Conservation (phyloP, 2,888 invertebrate genomes). For the Digitonthophagus gazella region DNA sequence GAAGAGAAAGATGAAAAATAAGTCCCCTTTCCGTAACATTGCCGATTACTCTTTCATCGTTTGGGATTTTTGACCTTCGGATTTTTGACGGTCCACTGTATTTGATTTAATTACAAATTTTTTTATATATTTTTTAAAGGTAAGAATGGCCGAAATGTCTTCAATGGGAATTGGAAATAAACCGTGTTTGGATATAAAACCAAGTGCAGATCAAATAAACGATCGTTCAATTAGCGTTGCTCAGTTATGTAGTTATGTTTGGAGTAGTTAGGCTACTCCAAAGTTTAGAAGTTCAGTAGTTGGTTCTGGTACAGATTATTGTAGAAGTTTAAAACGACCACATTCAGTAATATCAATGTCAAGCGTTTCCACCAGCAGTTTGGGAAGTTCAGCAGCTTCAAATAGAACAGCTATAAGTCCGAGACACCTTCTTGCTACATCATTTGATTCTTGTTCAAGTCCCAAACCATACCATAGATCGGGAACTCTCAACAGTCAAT, state of each 20-base stretch:
- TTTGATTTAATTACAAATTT: no score
- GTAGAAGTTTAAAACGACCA: constrained; percentile 66
- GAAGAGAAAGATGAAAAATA: no score
- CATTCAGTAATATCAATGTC: constrained; percentile 80
- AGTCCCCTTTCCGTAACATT: no score
- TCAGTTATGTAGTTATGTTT: constrained; percentile 69
- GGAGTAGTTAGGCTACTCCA: constrained; percentile 62
- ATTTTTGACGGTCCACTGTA: no score
- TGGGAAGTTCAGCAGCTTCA: constrained; percentile 43
- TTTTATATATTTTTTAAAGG: constrained; percentile 56
- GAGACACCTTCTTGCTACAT: constrained; percentile 44
- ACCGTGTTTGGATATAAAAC: constrained; percentile 79
- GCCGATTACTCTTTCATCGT: no score
- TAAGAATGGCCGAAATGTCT: constrained; percentile 80
- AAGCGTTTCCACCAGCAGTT: constrained; percentile 55
- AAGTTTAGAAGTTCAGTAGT: constrained; percentile 73
- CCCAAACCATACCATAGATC: constrained; percentile 66
- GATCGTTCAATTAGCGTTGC: constrained; percentile 76
- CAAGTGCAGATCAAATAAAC: constrained; percentile 79
- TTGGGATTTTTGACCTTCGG: no score
- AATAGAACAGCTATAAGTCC: constrained; percentile 48
- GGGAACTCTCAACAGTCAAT: constrained; percentile 69
- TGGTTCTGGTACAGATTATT: constrained; percentile 62
- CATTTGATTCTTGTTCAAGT: constrained; percentile 55
- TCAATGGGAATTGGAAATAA: constrained; percentile 87